phyloP scores from a whole-genome alignment of 2,113 vertebrate genomes.

The Psephotus haematonotus region DNA sequence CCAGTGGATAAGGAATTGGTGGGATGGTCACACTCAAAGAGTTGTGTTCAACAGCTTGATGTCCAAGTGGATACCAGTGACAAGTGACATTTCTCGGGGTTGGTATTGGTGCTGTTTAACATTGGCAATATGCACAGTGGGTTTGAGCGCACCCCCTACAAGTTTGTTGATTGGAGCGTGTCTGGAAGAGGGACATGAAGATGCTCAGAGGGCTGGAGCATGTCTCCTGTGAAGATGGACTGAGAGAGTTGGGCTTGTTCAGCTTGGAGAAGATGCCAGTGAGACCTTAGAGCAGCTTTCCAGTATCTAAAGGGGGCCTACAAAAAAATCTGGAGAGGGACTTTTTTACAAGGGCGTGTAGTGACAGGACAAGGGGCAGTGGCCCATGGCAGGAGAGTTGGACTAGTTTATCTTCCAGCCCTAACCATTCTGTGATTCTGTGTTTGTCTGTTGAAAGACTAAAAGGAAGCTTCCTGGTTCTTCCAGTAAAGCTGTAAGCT shows the following conservation, averaged over 20 bases:
- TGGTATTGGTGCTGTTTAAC: neutral
- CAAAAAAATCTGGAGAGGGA: neutral
- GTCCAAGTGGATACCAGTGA: neutral
- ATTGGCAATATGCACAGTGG: neutral
- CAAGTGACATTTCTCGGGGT: neutral
- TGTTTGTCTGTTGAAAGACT: neutral
- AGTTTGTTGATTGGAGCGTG: neutral
- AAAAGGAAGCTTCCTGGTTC: neutral
- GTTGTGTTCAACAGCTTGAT: neutral
- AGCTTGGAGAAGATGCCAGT: neutral
- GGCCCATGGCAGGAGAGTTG: neutral
- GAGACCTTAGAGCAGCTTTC: neutral
- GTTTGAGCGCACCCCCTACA: neutral
- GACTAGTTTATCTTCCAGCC: neutral
- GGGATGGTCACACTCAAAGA: neutral
- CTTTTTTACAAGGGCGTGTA: neutral
- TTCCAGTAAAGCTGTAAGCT: neutral
- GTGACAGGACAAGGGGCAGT: neutral
- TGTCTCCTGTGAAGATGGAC: neutral
- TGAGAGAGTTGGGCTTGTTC: neutral
- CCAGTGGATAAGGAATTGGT: neutral
- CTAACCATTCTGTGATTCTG: neutral
- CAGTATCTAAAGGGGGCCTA: neutral
- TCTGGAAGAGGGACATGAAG: neutral
- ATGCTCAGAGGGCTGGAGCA: neutral